A percentile compares a stretch with the other conserved stretches of the same genome.
phyloP scores from a whole-genome alignment of 2,888 invertebrate genomes.

The Ernsta delagoae region DNA sequence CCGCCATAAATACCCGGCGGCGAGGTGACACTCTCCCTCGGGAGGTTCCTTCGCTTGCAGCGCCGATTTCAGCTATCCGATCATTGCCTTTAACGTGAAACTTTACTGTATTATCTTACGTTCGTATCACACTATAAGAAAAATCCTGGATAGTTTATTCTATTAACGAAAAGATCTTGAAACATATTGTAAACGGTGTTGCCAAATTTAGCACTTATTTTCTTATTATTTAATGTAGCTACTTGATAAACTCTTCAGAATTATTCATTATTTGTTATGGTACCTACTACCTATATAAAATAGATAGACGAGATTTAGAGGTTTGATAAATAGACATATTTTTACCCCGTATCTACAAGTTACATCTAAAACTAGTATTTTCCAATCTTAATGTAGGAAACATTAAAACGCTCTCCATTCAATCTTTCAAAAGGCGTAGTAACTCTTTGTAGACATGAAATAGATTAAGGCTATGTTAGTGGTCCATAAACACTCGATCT shows the following conservation, averaged over 20 bases:
- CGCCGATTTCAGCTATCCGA: neutral
- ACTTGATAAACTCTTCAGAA: no score
- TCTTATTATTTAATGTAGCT: no score
- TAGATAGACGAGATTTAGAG: no score
- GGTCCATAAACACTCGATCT: constrained; percentile 34
- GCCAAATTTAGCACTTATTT: no score
- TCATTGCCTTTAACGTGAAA: constrained; percentile 31
- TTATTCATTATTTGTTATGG: no score
- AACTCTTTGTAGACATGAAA: constrained; percentile 34
- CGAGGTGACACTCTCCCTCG: constrained; percentile 7
- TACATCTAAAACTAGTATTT: neutral
- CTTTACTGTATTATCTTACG: constrained; percentile 22
- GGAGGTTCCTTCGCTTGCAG: constrained; percentile 5
- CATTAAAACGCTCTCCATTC: neutral
- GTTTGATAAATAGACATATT: no score
- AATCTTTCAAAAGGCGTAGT: constrained; percentile 23
- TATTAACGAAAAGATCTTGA: no score
- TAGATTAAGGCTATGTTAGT: constrained; percentile 24
- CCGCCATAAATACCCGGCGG: constrained; percentile 31
- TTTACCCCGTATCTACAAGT: no score
- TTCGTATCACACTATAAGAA: neutral
- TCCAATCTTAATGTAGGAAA: neutral
- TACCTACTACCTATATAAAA: no score
- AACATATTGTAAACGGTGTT: no score
- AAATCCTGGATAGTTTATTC: no score